Percentiles rank a stretch among this genome's conserved stretches.
Conservation (phyloP, 2,888 invertebrate genomes). For the Craniophora ligustri region DNA sequence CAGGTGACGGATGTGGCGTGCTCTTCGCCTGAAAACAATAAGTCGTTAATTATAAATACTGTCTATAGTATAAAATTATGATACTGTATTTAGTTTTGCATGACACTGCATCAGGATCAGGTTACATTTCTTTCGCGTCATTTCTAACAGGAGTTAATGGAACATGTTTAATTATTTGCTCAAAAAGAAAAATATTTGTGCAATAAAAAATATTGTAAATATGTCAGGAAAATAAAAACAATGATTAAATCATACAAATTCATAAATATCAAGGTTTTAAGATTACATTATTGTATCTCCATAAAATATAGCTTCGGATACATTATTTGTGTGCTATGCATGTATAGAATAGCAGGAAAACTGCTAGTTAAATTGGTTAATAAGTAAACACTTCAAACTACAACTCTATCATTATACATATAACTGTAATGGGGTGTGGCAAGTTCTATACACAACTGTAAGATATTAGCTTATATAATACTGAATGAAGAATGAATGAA, state of each 20-base stretch:
- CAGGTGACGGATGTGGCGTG: conserved; percentile 96
- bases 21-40: conserved; percentile 91
- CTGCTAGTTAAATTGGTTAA: neutral
- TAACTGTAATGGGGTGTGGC: neutral
- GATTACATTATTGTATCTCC: too few species aligned
- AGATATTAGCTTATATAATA: neutral
- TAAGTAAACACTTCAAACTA: conserved; percentile 6
- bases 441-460: neutral
- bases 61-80: neutral
- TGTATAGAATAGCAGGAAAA: conserved; percentile 30
- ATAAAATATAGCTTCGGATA: neutral
- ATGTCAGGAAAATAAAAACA: neutral
- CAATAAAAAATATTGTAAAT: too few species aligned
- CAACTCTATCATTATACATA: neutral
- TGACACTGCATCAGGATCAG: neutral
- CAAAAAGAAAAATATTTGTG: too few species aligned
- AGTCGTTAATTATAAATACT: conserved; percentile 22
- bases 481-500: too few species aligned
- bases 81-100: neutral
- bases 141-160: too few species aligned
- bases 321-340: neutral
- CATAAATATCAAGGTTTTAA: neutral
- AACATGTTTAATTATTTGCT: too few species aligned
- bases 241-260: neutral
- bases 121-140: too few species aligned